Evolutionary conservation across 2,888 invertebrate species (phyloP).

Genomic region (Hirudinaria manillensis): DNA sequence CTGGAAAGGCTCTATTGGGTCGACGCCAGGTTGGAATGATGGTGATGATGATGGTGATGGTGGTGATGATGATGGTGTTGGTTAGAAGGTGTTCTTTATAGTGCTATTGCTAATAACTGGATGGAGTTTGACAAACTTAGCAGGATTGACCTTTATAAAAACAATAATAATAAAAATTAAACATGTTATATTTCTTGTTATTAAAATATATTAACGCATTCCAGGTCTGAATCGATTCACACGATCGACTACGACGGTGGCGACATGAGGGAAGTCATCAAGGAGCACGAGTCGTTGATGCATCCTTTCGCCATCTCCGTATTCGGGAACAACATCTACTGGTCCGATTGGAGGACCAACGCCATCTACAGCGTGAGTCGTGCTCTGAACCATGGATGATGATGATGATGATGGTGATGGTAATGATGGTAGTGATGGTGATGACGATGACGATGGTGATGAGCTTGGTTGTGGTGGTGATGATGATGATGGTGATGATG

Average conservation of each 20-base stretch:
- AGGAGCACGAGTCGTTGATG: conserved; percentile 66
- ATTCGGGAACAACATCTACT: conserved; percentile 79
- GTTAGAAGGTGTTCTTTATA: not conserved
- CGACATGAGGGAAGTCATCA: conserved; percentile 67
- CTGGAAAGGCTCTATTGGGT: conserved; percentile 77
- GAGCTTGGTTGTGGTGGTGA: not conserved
- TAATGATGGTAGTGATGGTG: conserved; percentile 10
- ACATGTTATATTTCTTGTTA: too few relatives aligned
- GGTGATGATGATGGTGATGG: conserved; percentile 21
- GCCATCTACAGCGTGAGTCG: conserved; percentile 65
- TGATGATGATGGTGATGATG: conserved; percentile 8
- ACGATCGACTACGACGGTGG: conserved; percentile 73
- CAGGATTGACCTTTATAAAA: too few relatives aligned
- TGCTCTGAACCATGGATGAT: not conserved
- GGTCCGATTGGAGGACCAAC: conserved; percentile 88
- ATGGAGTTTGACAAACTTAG: too few relatives aligned
- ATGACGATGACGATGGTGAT: conserved; percentile 9
- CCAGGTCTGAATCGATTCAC: conserved; percentile 76
- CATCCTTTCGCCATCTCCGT: conserved; percentile 80
- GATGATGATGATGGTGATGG: not conserved
- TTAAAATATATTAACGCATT: too few relatives aligned
- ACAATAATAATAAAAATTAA: too few relatives aligned
- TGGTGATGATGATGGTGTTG: not conserved
- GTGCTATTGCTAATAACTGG: too few relatives aligned
- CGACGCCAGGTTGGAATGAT: conserved; percentile 64